Percentiles rank a stretch among this genome's conserved stretches.
Evolutionary conservation across 2,113 vertebrate species (phyloP).

Genomic region (Pelusios castaneus): DNA sequence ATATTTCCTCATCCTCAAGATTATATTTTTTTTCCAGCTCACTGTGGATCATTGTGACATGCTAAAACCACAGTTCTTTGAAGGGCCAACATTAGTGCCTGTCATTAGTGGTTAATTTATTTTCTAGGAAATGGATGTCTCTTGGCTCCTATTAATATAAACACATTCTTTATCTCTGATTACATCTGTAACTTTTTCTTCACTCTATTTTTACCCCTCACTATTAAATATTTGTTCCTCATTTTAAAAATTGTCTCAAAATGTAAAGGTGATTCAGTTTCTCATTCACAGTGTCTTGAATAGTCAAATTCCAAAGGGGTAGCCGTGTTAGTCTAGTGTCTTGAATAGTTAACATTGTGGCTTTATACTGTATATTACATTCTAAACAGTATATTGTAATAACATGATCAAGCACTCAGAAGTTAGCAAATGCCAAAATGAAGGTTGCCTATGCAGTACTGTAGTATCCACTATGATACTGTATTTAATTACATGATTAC

Average conservation of each 20-base stretch:
- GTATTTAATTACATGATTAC: not conserved
- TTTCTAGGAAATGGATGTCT: not conserved
- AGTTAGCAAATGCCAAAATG: not conserved
- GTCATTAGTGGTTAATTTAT: conserved; percentile 11
- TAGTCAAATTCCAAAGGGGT: too few species aligned
- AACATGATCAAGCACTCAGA: not conserved
- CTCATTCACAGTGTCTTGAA: not conserved
- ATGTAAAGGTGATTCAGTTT: not conserved
- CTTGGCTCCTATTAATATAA: conserved; percentile 15
- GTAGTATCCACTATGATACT: not conserved
- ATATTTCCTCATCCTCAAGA: conserved; percentile 10
- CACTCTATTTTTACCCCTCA: not conserved
- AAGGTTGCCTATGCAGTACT: not conserved
- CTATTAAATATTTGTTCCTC: not conserved
- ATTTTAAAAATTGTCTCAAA: not conserved
- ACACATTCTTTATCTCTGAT: not conserved
- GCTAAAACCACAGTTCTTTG: not conserved
- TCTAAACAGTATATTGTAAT: not conserved
- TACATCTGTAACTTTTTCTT: not conserved
- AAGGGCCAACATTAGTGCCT: not conserved
- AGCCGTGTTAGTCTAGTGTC: too few species aligned
- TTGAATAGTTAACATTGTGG: not conserved
- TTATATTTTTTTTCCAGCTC: not conserved
- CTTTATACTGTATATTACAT: not conserved
- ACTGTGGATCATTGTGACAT: not conserved